phyloP scores from a whole-genome alignment of 2,888 invertebrate genomes.

The Labia minor region DNA sequence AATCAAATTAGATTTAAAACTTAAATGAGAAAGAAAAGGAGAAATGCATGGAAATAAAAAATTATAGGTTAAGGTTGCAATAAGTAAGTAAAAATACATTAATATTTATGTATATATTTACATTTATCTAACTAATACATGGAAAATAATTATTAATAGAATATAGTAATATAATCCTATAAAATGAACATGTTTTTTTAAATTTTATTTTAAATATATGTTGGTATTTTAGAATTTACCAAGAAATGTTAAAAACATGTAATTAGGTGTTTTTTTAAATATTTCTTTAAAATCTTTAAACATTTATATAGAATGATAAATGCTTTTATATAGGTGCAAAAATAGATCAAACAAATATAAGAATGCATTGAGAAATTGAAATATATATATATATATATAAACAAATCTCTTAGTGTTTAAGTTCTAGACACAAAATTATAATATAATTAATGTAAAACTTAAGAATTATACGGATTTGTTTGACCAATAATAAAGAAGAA shows the following conservation, averaged over 20 bases:
- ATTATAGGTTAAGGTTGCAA: no score
- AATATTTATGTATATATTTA: conserved; percentile 13
- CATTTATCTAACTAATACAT: conserved; percentile 13
- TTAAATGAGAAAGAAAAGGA: no score
- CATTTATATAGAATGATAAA: conserved; percentile 4
- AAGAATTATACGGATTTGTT: background rate
- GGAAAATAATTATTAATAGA: conserved; percentile 7
- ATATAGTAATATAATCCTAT: background rate
- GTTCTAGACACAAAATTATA: conserved; percentile 1
- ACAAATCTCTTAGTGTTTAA: background rate
- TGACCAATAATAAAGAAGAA: background rate
- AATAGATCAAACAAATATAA: conserved; percentile 5
- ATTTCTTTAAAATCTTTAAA: background rate
- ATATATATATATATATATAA: background rate
- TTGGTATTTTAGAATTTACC: conserved; percentile 4
- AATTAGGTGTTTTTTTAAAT: background rate
- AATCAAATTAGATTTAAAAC: no score
- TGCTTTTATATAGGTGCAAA: conserved; percentile 13
- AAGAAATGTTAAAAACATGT: conserved; percentile 1
- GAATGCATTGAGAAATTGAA: background rate
- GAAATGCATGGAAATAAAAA: no score
- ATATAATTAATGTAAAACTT: background rate
- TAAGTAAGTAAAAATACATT: no score
- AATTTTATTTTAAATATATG: background rate
- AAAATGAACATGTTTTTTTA: background rate